phyloP scores from a whole-genome alignment of 2,797 vertebrate genomes.

The Phoeniculus purpureus region DNA sequence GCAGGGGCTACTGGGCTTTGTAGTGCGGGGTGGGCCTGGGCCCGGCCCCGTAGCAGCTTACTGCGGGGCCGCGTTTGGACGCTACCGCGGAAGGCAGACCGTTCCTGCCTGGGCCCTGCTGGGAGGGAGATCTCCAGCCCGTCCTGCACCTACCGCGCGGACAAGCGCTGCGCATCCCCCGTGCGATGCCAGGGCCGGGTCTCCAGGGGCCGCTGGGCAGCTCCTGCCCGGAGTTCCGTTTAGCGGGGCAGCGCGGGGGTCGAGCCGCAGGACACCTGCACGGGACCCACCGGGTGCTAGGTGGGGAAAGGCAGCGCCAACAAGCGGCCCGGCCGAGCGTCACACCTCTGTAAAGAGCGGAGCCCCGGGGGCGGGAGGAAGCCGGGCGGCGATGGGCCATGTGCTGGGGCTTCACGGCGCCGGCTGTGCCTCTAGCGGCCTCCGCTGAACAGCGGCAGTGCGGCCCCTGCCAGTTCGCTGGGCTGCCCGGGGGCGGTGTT shows the following conservation, averaged over 20 bases:
- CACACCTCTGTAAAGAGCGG: background rate
- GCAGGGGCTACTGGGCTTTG: background rate
- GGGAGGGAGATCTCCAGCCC: no score
- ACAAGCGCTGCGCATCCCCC: no score
- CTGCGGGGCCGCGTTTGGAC: background rate
- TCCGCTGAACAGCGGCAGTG: background rate
- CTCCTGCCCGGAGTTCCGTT: no score
- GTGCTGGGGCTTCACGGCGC: background rate
- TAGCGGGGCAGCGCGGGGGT: background rate
- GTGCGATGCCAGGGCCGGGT: background rate
- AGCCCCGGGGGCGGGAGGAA: rapidly evolving
- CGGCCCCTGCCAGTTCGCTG: background rate
- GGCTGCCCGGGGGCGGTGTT: rapidly evolving
- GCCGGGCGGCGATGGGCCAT: background rate
- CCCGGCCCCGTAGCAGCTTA: no score
- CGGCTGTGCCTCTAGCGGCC: background rate
- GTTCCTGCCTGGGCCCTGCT: no score
- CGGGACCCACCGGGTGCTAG: background rate
- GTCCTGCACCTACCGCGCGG: rapidly evolving
- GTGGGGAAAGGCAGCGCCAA: no score
- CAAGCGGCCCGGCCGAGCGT: background rate
- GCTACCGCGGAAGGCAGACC: no score
- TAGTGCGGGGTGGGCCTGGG: background rate
- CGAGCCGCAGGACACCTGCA: background rate
- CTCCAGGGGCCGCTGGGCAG: background rate